Evolutionary conservation across 2,888 invertebrate genomes (phyloP).

Genomic region (Pharmacophagus antenor): DNA sequence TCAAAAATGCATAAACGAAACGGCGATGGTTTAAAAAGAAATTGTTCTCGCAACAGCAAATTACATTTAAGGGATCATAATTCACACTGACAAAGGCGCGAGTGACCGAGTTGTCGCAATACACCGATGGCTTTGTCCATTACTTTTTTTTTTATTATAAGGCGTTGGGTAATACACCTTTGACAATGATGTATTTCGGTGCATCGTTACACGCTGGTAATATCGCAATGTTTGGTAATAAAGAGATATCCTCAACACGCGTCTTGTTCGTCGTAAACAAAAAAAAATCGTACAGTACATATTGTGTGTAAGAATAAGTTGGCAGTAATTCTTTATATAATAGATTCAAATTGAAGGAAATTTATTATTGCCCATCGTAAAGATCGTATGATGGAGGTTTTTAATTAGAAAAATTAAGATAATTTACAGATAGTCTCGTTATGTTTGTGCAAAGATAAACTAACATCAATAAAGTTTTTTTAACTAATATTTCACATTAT

Average conservation of each 20-base stretch:
- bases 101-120: conserved; percentile 10
- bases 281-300: no score
- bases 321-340: no score
- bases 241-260: conserved; percentile 1
- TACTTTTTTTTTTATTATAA: conserved; percentile 21
- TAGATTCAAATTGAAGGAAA: no score
- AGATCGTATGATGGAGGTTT: no score
- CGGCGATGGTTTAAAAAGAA: background rate
- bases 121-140: conserved; percentile 18
- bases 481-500: no score
- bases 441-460: no score
- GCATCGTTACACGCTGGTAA: background rate
- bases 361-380: no score
- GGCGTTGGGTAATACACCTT: conserved; percentile 29
- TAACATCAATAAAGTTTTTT: no score
- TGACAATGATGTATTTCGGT: conserved; percentile 25
- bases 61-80: conserved; percentile 28
- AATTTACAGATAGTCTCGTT: no score
- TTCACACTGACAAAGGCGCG: conserved; percentile 11
- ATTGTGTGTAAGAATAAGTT: no score
- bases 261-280: no score
- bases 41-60: conserved; percentile 27
- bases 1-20: background rate
- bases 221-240: conserved; percentile 16
- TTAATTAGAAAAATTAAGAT: no score